phyloP scores from a whole-genome alignment of 2,888 invertebrate genomes.

The Sphaerophoria rueppellii region DNA sequence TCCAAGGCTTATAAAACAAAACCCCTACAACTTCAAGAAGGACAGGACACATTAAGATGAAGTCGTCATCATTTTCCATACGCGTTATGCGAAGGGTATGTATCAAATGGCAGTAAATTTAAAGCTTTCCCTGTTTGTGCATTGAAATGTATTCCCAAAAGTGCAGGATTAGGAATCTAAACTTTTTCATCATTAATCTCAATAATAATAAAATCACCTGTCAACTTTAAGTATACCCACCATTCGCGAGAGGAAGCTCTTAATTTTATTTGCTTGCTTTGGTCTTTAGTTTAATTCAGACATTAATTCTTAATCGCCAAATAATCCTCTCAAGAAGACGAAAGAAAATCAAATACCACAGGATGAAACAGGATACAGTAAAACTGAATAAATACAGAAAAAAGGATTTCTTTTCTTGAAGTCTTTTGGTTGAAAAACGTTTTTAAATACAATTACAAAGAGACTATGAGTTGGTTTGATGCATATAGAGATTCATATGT shows the following conservation, averaged over 20 bases:
- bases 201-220: constrained; percentile 20
- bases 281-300: constrained; percentile 4
- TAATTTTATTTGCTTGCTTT: constrained; percentile 30
- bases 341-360: constrained; percentile 31
- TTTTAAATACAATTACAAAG: neutral
- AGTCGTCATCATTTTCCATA: constrained; percentile 73
- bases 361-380: constrained; percentile 9
- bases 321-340: constrained; percentile 20
- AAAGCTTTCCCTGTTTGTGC: constrained; percentile 12
- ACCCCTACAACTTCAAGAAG: neutral
- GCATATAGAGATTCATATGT: too few relatives aligned
- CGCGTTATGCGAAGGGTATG: constrained; percentile 73
- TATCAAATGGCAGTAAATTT: constrained; percentile 7
- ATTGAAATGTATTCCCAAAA: constrained; percentile 4
- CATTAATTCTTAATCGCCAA: constrained; percentile 31
- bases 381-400: constrained; percentile 28
- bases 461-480: too few relatives aligned
- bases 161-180: neutral
- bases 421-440: neutral
- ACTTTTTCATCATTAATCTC: constrained; percentile 25
- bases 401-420: neutral
- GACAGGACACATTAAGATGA: constrained; percentile 47
- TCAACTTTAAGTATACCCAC: constrained; percentile 3
- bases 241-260: neutral
- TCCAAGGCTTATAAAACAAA: neutral